Evolutionary conservation across 2,888 invertebrate genomes (phyloP).

Genomic region (Rotaria magnacalcarata): DNA sequence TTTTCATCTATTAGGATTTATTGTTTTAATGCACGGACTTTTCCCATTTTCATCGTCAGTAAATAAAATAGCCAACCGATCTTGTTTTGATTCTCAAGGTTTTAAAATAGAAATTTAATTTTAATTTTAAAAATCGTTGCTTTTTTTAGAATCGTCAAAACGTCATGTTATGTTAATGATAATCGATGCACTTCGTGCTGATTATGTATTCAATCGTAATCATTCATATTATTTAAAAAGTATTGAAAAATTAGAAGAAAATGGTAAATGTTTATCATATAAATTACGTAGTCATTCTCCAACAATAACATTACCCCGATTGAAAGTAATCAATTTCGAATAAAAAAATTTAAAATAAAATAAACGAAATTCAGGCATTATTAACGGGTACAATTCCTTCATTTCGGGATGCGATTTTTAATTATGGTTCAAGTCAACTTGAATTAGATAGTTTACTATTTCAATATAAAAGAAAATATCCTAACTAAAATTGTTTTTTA

Average conservation of each 20-base stretch:
- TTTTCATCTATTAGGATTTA: neutral
- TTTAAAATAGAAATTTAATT: neutral
- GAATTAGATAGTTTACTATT: constrained; percentile 75
- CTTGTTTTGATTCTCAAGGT: neutral
- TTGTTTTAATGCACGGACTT: neutral
- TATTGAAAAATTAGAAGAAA: constrained; percentile 50
- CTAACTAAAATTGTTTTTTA: constrained; percentile 68
- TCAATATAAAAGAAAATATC: constrained; percentile 62
- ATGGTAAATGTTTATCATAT: constrained; percentile 53
- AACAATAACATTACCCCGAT: constrained; percentile 89
- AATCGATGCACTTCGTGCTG: constrained; percentile 80
- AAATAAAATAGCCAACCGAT: neutral
- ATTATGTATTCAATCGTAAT: constrained; percentile 67
- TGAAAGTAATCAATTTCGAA: constrained; percentile 68
- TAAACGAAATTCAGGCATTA: constrained; percentile 66
- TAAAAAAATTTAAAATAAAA: no score
- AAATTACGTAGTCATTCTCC: constrained; percentile 70
- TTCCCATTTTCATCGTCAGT: neutral
- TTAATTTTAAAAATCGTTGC: no score
- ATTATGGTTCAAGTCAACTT: constrained; percentile 76
- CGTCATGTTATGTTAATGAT: constrained; percentile 69
- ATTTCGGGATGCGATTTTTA: constrained; percentile 81
- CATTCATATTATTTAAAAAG: constrained; percentile 51
- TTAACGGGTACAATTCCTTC: constrained; percentile 81
- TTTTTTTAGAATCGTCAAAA: neutral